Conservation (phyloP, 2,888 invertebrate genomes). For the Dioctria rufipes region DNA sequence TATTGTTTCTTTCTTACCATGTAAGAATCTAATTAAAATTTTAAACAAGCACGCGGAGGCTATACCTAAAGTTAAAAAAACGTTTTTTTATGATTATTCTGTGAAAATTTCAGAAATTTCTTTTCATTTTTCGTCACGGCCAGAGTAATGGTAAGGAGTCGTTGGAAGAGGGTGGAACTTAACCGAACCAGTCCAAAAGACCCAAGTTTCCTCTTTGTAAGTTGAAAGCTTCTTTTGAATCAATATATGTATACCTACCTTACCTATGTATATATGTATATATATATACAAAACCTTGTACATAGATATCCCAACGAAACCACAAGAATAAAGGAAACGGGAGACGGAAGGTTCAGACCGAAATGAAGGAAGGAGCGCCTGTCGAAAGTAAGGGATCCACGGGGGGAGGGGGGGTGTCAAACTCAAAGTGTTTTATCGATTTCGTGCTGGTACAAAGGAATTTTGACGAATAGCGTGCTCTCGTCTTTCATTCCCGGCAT, state of each 20-base stretch:
- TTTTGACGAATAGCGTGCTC: constrained; percentile 54
- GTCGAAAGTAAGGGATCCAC: neutral
- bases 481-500: constrained; percentile 47
- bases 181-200: constrained; percentile 29
- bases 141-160: neutral
- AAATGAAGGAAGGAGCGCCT: constrained; percentile 9
- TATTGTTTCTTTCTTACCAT: no score
- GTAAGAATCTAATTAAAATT: constrained; percentile 45
- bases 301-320: constrained; percentile 36
- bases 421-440: constrained; percentile 53
- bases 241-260: constrained; percentile 8
- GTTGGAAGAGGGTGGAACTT: neutral
- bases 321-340: constrained; percentile 42
- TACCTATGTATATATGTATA: no score
- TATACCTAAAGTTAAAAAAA: constrained; percentile 25
- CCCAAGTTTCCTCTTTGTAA: constrained; percentile 45
- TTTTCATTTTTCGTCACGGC: constrained; percentile 39
- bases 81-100: constrained; percentile 32
- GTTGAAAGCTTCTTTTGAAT: constrained; percentile 50
- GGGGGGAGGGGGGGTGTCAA: constrained; percentile 11
- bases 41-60: constrained; percentile 31
- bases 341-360: constrained; percentile 11
- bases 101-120: constrained; percentile 45
- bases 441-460: constrained; percentile 50
- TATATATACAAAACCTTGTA: neutral